These are phyloP conservation scores for Campoletis raptor DNA, from an alignment of 2,888 invertebrate species.

Conservation along the genomic window DNA sequence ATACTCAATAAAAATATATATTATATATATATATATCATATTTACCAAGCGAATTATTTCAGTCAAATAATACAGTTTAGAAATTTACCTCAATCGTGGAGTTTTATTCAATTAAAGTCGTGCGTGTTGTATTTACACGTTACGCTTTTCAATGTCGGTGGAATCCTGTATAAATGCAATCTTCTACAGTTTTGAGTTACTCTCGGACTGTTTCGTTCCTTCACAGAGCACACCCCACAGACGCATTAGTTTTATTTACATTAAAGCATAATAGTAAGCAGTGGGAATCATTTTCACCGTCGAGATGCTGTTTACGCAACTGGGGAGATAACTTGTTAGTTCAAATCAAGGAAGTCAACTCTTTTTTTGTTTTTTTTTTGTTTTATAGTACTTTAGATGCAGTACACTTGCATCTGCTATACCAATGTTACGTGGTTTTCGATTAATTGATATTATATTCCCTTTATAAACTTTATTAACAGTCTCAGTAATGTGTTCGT, in stretches of 20 bases:
- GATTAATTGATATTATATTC: neutral
- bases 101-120: neutral
- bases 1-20: neutral
- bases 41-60: neutral
- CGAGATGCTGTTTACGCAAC: neutral
- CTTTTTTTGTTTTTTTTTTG: neutral
- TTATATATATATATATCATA: neutral
- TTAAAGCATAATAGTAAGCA: neutral
- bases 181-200: neutral
- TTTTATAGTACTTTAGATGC: neutral
- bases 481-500: neutral
- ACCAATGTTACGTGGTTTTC: neutral
- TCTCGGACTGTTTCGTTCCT: neutral
- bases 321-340: neutral
- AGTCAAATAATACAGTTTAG: neutral
- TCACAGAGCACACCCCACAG: neutral
- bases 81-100: neutral
- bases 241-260: constrained; percentile 4
- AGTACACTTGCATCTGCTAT: neutral
- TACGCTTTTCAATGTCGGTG: neutral
- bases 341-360: neutral
- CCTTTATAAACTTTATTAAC: neutral
- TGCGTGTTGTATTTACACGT: neutral
- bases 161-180: neutral
- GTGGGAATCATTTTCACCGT: neutral